Base-by-base conservation (phyloP, 2,797 vertebrate species). In the Rhinogobio ventralis region DNA sequence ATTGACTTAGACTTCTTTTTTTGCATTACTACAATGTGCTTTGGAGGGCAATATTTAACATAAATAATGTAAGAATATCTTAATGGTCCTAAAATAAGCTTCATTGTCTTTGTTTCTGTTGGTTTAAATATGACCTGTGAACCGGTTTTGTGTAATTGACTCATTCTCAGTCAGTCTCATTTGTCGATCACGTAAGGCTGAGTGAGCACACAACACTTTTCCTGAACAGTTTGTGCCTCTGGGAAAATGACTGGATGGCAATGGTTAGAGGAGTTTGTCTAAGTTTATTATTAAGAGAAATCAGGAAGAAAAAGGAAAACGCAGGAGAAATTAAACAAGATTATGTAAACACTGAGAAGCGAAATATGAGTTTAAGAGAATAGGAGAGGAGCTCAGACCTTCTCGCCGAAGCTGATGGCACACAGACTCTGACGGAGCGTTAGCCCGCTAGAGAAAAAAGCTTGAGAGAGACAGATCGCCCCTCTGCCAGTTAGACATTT, bases 401-500 rank as follows among this genome's bases (percentile, higher is more conserved):
- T 51, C 71, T 49, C 8, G 1, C 25, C 3, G 36, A 46, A 14
- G 64, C 49, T 7, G 64, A 68, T 46, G 55, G 39, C 69, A 83
- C 62, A 83, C 46, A 28, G 60, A 46, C 46, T n/a, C 42, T 84
- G 53, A 83, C 30, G 53, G 71, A 49, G 73, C 57, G 10, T 64
- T 62, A 81, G 62, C 67, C 68, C 55, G 7, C 66, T 42, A 79
- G 74, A 85, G 84, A 79, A 85, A 78, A 77, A 85, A 69, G 76
- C 62, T 53, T 51, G 76, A 75, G 80, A 83, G 84, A 80, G 80
- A 87, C 71, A 17, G 71, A 86, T 86, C 79, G 64, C 76, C 67
- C 80, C 85, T 81, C 85, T 88, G 86, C 90, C 88, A 89, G 85
- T 85, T 84, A 89, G 67, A 84, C 88, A 91, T 90, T 89, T 94